A percentile compares a stretch with the other conserved stretches of the same genome.
phyloP scores from a whole-genome alignment of 2,113 vertebrate species.

The Phalacrocorax carbo region DNA sequence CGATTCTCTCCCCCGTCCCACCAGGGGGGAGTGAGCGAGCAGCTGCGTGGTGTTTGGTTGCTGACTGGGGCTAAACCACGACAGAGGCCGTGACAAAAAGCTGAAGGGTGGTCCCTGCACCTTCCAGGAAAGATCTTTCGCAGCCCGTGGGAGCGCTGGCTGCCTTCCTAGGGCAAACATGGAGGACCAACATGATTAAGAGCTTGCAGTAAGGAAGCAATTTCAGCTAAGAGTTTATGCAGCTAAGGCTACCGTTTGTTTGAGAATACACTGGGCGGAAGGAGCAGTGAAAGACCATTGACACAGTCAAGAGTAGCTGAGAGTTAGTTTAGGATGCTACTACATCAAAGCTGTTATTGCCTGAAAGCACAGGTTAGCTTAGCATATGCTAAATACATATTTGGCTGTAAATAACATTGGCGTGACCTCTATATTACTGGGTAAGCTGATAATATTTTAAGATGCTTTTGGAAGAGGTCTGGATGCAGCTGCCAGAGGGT shows the following conservation, averaged over 20 bases:
- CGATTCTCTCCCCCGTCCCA: too few species aligned
- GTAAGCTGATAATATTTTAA: constrained; percentile 12
- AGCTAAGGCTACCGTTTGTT: background rate
- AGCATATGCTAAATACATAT: background rate
- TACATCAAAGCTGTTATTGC: background rate
- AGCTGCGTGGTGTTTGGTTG: too few species aligned
- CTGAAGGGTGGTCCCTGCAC: background rate
- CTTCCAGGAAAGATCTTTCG: background rate
- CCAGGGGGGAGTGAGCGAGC: too few species aligned
- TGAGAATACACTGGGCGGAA: background rate
- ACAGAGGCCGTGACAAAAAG: background rate
- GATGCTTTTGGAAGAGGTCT: background rate
- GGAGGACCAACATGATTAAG: background rate
- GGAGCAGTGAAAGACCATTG: background rate
- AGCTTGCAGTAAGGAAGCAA: background rate
- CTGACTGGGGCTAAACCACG: too few species aligned
- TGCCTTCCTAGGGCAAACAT: background rate
- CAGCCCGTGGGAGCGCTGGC: background rate
- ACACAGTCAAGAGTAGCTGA: background rate
- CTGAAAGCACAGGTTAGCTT: background rate
- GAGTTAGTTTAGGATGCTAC: background rate
- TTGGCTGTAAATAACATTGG: background rate
- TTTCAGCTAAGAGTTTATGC: background rate
- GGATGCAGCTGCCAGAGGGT: background rate
- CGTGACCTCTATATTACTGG: background rate